These are phyloP conservation scores for Lobophora halterata DNA, from an alignment of 2,888 invertebrate species.

Conservation along the genomic window DNA sequence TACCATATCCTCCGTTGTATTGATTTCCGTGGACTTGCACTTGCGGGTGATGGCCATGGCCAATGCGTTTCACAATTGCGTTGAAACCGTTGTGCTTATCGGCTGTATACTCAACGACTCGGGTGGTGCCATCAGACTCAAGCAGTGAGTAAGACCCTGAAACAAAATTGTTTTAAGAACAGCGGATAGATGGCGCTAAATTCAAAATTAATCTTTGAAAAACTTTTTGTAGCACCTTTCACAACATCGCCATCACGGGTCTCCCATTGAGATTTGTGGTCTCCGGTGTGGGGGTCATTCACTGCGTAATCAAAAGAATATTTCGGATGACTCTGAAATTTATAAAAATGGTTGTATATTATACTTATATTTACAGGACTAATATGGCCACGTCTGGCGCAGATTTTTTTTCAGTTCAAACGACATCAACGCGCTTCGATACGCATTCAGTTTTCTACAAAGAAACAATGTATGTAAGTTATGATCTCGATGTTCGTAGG, in stretches of 20 bases:
- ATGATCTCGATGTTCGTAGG: no score
- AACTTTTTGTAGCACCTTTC: slow-evolving; percentile 63
- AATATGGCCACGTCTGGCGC: no score
- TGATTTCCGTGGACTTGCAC: slow-evolving; percentile 61
- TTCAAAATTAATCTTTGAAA: background rate
- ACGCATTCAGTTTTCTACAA: background rate
- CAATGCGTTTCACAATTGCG: slow-evolving; percentile 75
- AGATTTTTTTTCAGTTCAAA: slow-evolving; percentile 30
- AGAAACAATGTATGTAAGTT: no score
- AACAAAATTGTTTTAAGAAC: slow-evolving; percentile 9
- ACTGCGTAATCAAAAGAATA: slow-evolving; percentile 82
- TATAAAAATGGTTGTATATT: slow-evolving; percentile 5
- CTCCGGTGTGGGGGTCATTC: slow-evolving; percentile 82
- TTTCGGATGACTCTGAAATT: slow-evolving; percentile 78
- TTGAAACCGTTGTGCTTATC: slow-evolving; percentile 76
- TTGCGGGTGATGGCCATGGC: slow-evolving; percentile 72
- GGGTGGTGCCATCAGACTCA: slow-evolving; percentile 75
- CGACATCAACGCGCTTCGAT: slow-evolving; percentile 52
- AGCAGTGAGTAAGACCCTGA: slow-evolving; percentile 75
- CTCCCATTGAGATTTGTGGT: slow-evolving; percentile 82
- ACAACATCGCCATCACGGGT: slow-evolving; percentile 82
- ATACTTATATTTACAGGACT: background rate
- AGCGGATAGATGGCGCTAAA: slow-evolving; percentile 18
- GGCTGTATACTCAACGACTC: slow-evolving; percentile 76
- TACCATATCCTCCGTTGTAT: slow-evolving; percentile 50